Evolutionary conservation across 2,888 invertebrate genomes (phyloP), one percentile per base, ranked within the genome.

Genomic region (Heliothis peltigera): DNA sequence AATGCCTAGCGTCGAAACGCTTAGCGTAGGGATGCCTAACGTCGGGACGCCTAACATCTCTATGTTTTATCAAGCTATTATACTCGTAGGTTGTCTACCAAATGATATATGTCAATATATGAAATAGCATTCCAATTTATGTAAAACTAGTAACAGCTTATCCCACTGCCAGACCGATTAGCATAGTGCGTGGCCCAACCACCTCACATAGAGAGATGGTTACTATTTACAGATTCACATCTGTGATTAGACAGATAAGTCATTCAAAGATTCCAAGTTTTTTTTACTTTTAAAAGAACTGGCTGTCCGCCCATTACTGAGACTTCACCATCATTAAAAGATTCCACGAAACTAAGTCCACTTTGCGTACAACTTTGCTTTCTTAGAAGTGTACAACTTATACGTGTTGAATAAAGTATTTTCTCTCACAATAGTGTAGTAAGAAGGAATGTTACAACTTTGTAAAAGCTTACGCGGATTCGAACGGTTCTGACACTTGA

Each of bases 211-310:
- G 35, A 12, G 21, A 53, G 4, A 43, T 56, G 42, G 39, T 48
- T 43, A 69, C 35, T 47, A 69, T 58, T 53, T 8, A 53, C 35
- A 48, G 43, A 64, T n/a, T n/a, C n/a, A n/a, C n/a, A n/a, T 71
- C 46, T 43, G 18, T 43, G 46, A 48, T 62, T 43, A 43, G 47
- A 32, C 53, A 8, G 42, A 48, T n/a, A 43, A 35, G 21, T 35
- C 19, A 43, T 25, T 43, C n/a, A 62, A 22, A 6, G 28, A 32
- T 61, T 22, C n/a, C 15, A 2, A 12, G 28, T 35, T 43, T 44
- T 43, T 44, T 35, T 59, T 70, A 15, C 17, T 10, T 1, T 21
- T 22, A 43, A 19, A 18, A 18, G 21, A 49, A 69, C 65, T 18
- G n/a, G 25, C 39, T 19, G 39, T 51, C 17, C 7, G 46, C 17